Base-by-base conservation (phyloP, 1,140 invertebrate species). In the Whitmania pigra region DNA sequence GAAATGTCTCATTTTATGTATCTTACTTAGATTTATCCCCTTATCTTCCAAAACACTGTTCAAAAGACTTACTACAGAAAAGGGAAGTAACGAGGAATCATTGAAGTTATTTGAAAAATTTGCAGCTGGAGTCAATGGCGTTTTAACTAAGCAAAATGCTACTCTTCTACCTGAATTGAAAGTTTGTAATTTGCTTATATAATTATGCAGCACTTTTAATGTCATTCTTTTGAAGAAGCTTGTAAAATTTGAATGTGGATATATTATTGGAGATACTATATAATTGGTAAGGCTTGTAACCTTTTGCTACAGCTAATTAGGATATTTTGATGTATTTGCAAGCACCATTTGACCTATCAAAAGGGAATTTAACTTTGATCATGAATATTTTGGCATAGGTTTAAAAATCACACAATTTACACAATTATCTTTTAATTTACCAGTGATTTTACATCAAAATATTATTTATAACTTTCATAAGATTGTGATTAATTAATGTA, bases 51-150 rank as follows among this genome's bases (percentile, higher is more conserved):
- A 63, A 63, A 63, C 57, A 15, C 18, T 63, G 57, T 63, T 63
- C 20, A n/a, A 63, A 63, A 63, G 29, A 63, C 57, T 63, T 15
- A 2, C 29, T 63, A 7, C 11, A 63, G 20, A 63, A 25, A 63
- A 25, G 4, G 57, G 11, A n/a, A n/a, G 9, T 25, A 20, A 63
- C 22, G 57, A 1, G 22, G 29, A 22, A 63, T 22, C 22, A 17
- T 63, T 63, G 57, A 31, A 31, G 22, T 63, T 63, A 63, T 63
- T 63, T 63, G 57, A 63, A 20, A 63, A 63, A 63, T 63, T 63
- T 63, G 57, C 57, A 63, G 22, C 18, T 13, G 20, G 57, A 31
- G 57, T 63, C 20, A 63, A 63, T 31, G 22, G 29, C 15, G 29
- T 63, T 20, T 25, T 63, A 63, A 63, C 22, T 2, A 63, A 63